Base-by-base conservation (phyloP, 2,113 vertebrate species). In the Engraulis encrasicolus region DNA sequence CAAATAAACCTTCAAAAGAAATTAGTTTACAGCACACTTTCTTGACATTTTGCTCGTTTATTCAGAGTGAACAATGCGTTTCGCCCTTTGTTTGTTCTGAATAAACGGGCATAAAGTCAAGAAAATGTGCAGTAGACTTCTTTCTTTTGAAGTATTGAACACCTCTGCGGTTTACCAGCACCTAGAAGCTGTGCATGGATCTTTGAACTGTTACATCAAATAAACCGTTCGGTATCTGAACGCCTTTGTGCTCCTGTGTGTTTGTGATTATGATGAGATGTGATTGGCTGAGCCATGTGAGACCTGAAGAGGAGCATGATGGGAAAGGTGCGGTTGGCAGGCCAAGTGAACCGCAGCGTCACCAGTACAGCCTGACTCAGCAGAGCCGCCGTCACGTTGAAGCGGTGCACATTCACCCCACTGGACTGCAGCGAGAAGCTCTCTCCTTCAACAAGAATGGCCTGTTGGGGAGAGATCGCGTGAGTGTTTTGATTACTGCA, bases 291-390 rank as follows among this genome's bases (percentile, higher is more conserved):
- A 37, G 27, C 7, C 1, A 37, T 37, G 1, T 9, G 80, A 3
- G 34, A 97, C 96, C 96, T 96, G 79, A 96, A 90, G 52, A 97
- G 92, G 78, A 97, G 34, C 91, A 95, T 85, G 89, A 97, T 50
- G 3, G 96, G 96, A 91, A 97, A 96, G 0, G 89, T 34, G 27
- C 85, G 91, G 18, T 49, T 50, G 2, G 19, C 7, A 0, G 90
- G 89, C 6, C 78, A 87, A 0, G 12, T 90, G 89, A 97, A 96
- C 9, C 80, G 74, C 31, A 96, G 83, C 3, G 71, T 92, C 71
- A 97, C 88, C 86, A 92, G 94, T 18, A 96, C 78, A 23, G 92
- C 90, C 77, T 91, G 93, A 38, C 88, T 91, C 79, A 93, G 84
- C 48, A 88, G 90, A 52, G 90, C 86, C 14, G 92, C 87, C 78